Conservation (phyloP, 2,888 invertebrate species). For the Protophormia terraenovae region DNA sequence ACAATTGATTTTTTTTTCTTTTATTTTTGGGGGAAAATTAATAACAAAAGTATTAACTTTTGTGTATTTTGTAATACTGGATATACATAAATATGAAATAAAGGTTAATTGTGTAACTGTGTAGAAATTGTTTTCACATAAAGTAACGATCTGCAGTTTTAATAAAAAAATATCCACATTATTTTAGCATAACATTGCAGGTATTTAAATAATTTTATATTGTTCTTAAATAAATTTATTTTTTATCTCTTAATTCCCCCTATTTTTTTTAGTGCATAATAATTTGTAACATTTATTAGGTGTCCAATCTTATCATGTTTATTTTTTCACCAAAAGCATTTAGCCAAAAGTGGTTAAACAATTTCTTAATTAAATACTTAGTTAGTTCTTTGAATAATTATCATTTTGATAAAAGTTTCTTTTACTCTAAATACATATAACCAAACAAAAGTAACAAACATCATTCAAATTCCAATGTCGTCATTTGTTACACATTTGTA, state of each 20-base stretch:
- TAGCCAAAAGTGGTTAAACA: not conserved
- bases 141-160: too few relatives aligned
- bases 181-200: too few relatives aligned
- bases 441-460: not conserved
- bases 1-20: not conserved
- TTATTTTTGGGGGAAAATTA: not conserved
- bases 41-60: too few relatives aligned
- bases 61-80: too few relatives aligned
- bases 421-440: not conserved
- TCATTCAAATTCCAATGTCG: not conserved
- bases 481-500: slow-evolving; percentile 11
- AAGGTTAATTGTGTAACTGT: too few relatives aligned
- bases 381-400: not conserved
- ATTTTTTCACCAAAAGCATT: not conserved
- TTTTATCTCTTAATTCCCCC: too few relatives aligned
- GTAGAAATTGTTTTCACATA: too few relatives aligned
- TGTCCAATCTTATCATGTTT: not conserved
- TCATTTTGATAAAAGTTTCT: not conserved
- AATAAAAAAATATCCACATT: too few relatives aligned
- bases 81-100: too few relatives aligned
- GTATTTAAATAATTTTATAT: too few relatives aligned
- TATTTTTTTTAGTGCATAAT: not conserved
- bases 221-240: too few relatives aligned
- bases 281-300: not conserved
- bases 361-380: not conserved